phyloP scores from a whole-genome alignment of 2,888 invertebrate species.

The Torymus texanus region DNA sequence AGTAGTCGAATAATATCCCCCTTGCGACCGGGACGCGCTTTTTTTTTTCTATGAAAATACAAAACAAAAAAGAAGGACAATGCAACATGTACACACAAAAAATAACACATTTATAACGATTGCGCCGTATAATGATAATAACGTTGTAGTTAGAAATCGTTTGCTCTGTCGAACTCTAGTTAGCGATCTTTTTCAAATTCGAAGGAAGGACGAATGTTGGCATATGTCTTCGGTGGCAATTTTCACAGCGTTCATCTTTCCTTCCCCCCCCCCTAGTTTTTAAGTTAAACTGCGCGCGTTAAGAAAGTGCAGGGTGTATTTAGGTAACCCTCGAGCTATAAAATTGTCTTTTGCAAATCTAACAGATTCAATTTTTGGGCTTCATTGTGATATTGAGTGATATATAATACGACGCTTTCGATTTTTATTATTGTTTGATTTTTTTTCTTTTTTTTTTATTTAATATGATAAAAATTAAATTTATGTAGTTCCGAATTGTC shows the following conservation, averaged over 20 bases:
- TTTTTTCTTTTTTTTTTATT: slow-evolving; percentile 14
- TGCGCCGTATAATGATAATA: slow-evolving; percentile 7
- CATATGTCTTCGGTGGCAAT: background rate
- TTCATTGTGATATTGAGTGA: slow-evolving; percentile 37
- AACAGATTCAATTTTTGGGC: slow-evolving; percentile 16
- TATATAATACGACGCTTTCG: slow-evolving; percentile 1
- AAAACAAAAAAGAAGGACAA: background rate
- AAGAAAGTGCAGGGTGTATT: slow-evolving; percentile 1
- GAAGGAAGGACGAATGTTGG: slow-evolving; percentile 35
- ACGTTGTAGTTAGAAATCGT: slow-evolving; percentile 34
- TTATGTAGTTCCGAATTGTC: background rate
- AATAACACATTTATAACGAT: slow-evolving; percentile 17
- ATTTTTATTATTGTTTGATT: background rate
- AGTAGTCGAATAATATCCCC: too few species aligned
- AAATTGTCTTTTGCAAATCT: slow-evolving; percentile 32
- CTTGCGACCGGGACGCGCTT: too few species aligned
- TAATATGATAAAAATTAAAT: background rate
- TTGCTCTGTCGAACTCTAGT: slow-evolving; percentile 39
- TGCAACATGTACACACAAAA: background rate
- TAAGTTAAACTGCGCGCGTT: slow-evolving; percentile 36
- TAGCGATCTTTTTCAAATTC: slow-evolving; percentile 52
- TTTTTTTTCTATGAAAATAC: too few species aligned
- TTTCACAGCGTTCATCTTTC: slow-evolving; percentile 26
- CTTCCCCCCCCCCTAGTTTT: slow-evolving; percentile 27
- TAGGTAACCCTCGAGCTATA: slow-evolving; percentile 12